These are phyloP conservation scores for Meiosimyza decipiens DNA, from an alignment of 2,888 invertebrate genomes.

Conservation along the genomic window DNA sequence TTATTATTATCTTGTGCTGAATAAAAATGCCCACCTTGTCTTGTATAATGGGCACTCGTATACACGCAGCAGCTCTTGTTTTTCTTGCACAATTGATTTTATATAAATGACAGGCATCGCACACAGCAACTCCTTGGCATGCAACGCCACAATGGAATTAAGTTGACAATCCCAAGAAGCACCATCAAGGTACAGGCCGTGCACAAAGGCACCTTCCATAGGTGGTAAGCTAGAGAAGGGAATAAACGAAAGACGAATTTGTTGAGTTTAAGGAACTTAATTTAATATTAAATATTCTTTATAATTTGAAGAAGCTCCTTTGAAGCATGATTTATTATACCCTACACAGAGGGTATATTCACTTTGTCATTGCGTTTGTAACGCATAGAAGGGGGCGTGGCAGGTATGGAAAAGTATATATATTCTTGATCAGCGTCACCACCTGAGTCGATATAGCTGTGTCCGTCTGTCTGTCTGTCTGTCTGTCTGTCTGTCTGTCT, in stretches of 20 bases:
- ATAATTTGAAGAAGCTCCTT: neutral
- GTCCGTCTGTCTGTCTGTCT: too few species aligned
- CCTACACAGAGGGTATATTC: too few species aligned
- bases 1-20: constrained; percentile 12
- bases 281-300: neutral
- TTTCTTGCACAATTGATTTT: constrained; percentile 90
- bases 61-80: constrained; percentile 84
- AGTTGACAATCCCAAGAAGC: constrained; percentile 89
- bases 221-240: constrained; percentile 75
- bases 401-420: too few species aligned
- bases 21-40: constrained; percentile 71
- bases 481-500: too few species aligned
- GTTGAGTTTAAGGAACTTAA: neutral
- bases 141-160: constrained; percentile 86
- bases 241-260: neutral
- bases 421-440: too few species aligned
- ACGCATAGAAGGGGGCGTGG: too few species aligned
- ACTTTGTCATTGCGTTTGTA: too few species aligned
- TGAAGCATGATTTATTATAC: neutral
- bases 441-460: too few species aligned
- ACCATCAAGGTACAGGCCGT: constrained; percentile 92
- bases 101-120: constrained; percentile 91
- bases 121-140: constrained; percentile 90
- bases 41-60: constrained; percentile 97
- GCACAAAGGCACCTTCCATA: constrained; percentile 90